Base-by-base conservation (phyloP, 2,888 invertebrate genomes). In the Perizoma flavofasciatum region DNA sequence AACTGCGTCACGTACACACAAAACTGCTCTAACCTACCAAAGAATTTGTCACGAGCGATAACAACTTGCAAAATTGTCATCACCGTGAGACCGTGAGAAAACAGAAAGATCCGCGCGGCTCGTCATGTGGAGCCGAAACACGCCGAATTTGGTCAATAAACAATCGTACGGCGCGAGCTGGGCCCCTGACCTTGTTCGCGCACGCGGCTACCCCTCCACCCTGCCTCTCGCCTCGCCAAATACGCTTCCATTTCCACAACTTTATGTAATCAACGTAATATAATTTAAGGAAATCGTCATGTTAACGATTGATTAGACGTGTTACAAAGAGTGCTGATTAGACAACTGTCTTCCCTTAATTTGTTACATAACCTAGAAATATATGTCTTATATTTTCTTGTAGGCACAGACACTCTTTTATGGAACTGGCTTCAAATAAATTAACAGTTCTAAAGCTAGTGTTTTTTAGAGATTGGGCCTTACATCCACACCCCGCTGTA, bases 161-260 rank as follows among this genome's bases (percentile, higher is more conserved):
- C 67, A 69, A 68, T 63, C 64, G 66, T 65, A 65, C 63, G 58
- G 67, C 65, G 69, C 59, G 70, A 73, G 69, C 68, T 78, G 86
- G 87, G 86, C 88, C 88, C 84, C 88, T 86, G 88, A 85, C 88
- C 88, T 88, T 87, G 88, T 73, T 74, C 70, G 73, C 75, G 75
- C 81, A 77, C 80, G 77, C 77, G 68, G 74, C 67, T 68, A 71
- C 76, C 72, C 72, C 78, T 67, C 61, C 73, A 59, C 66, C 61
- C 67, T 70, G 64, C 73, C 75, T 72, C 71, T 67, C 68, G 68
- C 69, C 66, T 53, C 71, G 67, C 70, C 68, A 70, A 74, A 75
- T 78, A 74, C 73, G 77, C 81, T 82, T 79, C 79, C 78, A 83
- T 83, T 82, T 82, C 79, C 77, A 80, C 83, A 78, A 79, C 70